These are phyloP conservation scores for Tridacna crocea DNA, from an alignment of 2,888 invertebrate genomes.

Conservation along the genomic window DNA sequence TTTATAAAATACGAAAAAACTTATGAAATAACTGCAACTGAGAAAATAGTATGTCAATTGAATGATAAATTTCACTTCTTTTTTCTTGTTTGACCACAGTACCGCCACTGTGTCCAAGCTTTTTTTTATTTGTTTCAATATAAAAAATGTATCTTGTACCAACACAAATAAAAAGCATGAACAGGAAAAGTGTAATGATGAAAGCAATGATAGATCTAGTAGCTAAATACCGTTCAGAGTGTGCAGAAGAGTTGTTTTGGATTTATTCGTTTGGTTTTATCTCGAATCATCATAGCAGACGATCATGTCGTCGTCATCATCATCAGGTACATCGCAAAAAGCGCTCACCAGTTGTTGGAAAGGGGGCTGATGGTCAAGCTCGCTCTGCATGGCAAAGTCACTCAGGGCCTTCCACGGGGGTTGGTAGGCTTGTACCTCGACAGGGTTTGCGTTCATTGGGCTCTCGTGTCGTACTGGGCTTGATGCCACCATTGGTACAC, in stretches of 20 bases:
- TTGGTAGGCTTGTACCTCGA: slow-evolving; percentile 97
- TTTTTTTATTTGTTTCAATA: too few relatives aligned
- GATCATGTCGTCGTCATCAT: slow-evolving; percentile 81
- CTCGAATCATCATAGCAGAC: slow-evolving; percentile 80
- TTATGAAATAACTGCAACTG: too few relatives aligned
- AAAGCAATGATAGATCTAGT: slow-evolving; percentile 36
- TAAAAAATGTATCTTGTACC: too few relatives aligned
- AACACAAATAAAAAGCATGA: slow-evolving; percentile 28
- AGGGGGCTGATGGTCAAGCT: slow-evolving; percentile 94
- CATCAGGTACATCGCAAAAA: slow-evolving; percentile 76
- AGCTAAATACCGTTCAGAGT: slow-evolving; percentile 59
- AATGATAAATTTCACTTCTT: too few relatives aligned
- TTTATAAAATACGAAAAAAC: too few relatives aligned
- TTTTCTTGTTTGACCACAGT: too few relatives aligned
- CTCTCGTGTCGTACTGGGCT: slow-evolving; percentile 87
- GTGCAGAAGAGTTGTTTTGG: slow-evolving; percentile 55
- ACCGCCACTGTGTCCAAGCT: too few relatives aligned
- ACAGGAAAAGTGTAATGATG: slow-evolving; percentile 26
- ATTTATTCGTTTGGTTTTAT: slow-evolving; percentile 49
- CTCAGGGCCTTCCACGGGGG: slow-evolving; percentile 97
- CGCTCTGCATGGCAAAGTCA: slow-evolving; percentile 97
- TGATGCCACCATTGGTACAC: slow-evolving; percentile 98
- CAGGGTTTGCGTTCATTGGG: slow-evolving; percentile 86
- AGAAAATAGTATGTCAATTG: too few relatives aligned
- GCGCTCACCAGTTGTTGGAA: slow-evolving; percentile 97